Base-by-base conservation (phyloP, 2,888 invertebrate genomes). In the Dromius quadrimaculatus region DNA sequence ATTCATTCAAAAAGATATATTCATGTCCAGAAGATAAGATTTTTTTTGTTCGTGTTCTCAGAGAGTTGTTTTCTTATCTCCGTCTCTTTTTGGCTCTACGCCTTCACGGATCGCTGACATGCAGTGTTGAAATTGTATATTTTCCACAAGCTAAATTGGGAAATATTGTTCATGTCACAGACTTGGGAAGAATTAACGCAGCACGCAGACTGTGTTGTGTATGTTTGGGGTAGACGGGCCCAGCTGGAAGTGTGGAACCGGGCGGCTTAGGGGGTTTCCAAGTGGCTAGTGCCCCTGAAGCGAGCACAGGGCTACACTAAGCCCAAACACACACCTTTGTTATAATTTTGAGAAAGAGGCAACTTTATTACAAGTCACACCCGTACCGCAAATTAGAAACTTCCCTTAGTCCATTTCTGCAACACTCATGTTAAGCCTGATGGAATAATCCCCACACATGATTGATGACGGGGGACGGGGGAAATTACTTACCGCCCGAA, bases 11-110 rank as follows among this genome's bases (percentile, higher is more conserved):
- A n/a, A 43, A 63, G 63, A 63, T 63, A 63, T 63, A 63, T 63
- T 63, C 63, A 63, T 63, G 63, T 63, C 63, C 63, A 45, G 19
- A 32, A 63, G 63, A 63, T 63, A 63, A 63, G 63, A 43, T 63
- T 63, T 43, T 45, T 54, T 41, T 45, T 23, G 20, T 62, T 45
- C 63, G 41, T 63, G 63, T 63, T 45, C 17, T 45, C 23, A 8
- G 36, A 4, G 45, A 63, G 23, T 63, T 63, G 63, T 63, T 63
- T 63, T 63, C 63, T 41, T 63, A 63, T 63, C 28, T 13, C 2
- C 13, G 20, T 28, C 45, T 28, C 63, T 63, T 4, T 43, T 45
- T 63, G 6, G 5, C 20, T 62, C 23, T 15, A 17, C 20, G 59
- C 11, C 36, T 2, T 34, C 59, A 36, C 15, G 23, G 50, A 15